Base-by-base conservation (phyloP, 2,888 invertebrate genomes). In the Agrochola litura region DNA sequence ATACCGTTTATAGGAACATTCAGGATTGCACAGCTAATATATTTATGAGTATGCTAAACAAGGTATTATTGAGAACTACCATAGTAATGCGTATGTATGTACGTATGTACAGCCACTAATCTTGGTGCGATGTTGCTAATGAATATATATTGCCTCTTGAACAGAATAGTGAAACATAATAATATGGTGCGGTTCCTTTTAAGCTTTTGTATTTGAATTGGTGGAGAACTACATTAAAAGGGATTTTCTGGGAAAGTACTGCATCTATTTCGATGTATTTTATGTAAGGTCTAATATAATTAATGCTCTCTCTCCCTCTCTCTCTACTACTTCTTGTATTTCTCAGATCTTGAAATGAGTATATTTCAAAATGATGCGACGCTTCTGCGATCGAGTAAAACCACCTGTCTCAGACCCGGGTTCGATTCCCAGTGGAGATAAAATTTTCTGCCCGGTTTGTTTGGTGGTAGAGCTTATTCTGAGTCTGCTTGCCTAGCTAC, bases 1-100 rank as follows among this genome's bases (percentile, higher is more conserved):
- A 63, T 30, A 63, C 61, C 76, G 63, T 80, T 80, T 60, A 81
- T 22, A 79, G 75, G 25, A 37, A 61, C 56, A 22, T 49, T 63
- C 63, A 68, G 65, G 68, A 67, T 68, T 77, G 67, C 64, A 63
- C 46, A 61, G 46, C 75, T 86, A 79, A 86, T 84, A 69, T 87
- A 87, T 86, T 84, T 76, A 86, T 84, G 87, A 85, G 79, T 82
- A 86, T 86, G 86, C 81, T 84, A 85, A 86, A 81, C 76, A 70
- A 71, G 84, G 75, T 54, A 79, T 81, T 85, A 86, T 86, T 81
- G 84, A 74, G 83, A 71, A 86, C 70, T 83, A 75, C 65, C 65
- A 68, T 73, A 60, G 68, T 72, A 69, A 78, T 78, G n/a, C 61
- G 73, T 72, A 58, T 70, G 65, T 78, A 69, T 66, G 56, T 56